These are phyloP conservation scores for Laspeyria flexula DNA, from an alignment of 2,888 invertebrate genomes.

Conservation along the genomic window DNA sequence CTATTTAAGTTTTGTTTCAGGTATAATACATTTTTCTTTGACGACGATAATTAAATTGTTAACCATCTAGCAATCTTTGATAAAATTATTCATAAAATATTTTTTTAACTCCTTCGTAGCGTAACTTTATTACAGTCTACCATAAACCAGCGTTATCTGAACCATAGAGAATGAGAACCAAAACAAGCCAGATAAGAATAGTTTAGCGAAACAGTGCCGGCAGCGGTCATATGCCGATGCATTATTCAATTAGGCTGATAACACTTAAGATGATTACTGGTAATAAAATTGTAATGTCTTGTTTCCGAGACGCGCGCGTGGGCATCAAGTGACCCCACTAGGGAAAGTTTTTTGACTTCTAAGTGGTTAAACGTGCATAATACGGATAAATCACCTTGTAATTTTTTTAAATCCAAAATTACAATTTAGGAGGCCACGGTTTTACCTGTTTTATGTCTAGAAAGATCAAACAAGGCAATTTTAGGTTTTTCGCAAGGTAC, in stretches of 20 bases:
- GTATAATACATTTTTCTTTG: no score
- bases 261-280: constrained; percentile 82
- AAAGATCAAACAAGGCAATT: no score
- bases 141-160: not conserved
- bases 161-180: constrained; percentile 18
- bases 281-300: constrained; percentile 84
- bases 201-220: constrained; percentile 44
- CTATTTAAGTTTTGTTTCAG: no score
- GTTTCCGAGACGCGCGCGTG: constrained; percentile 79
- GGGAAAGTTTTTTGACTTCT: constrained; percentile 33
- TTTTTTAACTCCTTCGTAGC: no score
- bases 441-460: no score
- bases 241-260: constrained; percentile 85
- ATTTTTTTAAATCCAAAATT: no score
- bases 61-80: no score
- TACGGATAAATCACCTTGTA: not conserved
- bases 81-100: no score
- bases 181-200: constrained; percentile 33
- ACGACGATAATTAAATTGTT: no score
- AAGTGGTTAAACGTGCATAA: constrained; percentile 8
- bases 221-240: constrained; percentile 65
- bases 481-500: no score
- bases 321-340: constrained; percentile 52
- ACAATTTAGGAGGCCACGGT: no score
- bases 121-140: no score